Evolutionary conservation across 2,888 invertebrate genomes (phyloP), one percentile per base, ranked within the genome.

Genomic region (Xestobium rufovillosum): DNA sequence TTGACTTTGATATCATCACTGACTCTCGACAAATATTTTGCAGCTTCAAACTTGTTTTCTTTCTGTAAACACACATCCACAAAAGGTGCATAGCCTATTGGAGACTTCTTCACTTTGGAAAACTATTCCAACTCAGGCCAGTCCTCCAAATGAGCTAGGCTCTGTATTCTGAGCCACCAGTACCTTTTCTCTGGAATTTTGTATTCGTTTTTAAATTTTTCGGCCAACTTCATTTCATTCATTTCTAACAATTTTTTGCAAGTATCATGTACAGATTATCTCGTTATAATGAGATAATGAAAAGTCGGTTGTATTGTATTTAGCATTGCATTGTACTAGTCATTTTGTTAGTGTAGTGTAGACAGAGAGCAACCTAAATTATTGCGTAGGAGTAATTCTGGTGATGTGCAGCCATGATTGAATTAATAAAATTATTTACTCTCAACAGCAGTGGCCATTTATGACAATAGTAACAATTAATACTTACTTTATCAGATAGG

Each of bases 61-160:
- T 80, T 69, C 50, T 83, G 77, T 36, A 95, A 70, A 59, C 95
- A 95, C 4, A 83, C 83, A 60, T 95, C 91, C 3, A 95, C 86
- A 59, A 96, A 95, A 2, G 91, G 91, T 70, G 95, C 91, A 65
- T 86, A 94, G 3, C 94, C 94, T 43, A 91, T 80, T 0, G 94
- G 92, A 1, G 92, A 88, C 61, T 90, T 94, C 68, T 92, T 95
- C 3, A 75, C 67, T 60, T 86, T 90, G 0, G 90, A 83, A 61
- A 96, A 85, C 55, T 79, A 83, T 35, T 95, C 94, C 31, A 97
- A 65, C 48, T 95, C 94, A 0, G 61, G 59, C 92, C 95, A 96
- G 26, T 85, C 78, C 3, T 71, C 70, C 15, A 75, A 69, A 51
- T 85, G 80, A 0, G 88, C 83, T 19, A 94, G 65, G 8, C 83